phyloP scores from a whole-genome alignment of 2,113 vertebrate species.

The Ictidomys tridecemlineatus region DNA sequence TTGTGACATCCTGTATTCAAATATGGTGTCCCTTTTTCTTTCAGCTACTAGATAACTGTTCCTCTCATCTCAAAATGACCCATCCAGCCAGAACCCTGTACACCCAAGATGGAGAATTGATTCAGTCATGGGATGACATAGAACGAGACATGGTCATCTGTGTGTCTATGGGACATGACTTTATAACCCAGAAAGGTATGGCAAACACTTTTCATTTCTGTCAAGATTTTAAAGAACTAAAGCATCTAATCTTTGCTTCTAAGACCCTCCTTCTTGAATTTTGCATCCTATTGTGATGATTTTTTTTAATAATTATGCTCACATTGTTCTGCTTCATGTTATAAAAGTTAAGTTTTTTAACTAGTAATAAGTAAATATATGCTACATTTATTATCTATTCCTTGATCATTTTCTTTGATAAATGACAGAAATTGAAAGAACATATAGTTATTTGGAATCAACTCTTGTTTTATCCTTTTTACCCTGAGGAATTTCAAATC shows the following conservation, averaged over 20 bases:
- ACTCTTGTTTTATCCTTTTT: background rate
- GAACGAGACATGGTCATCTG: constrained; percentile 75
- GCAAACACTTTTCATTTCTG: constrained; percentile 13
- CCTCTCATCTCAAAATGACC: constrained; percentile 70
- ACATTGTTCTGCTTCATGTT: background rate
- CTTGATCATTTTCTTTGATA: constrained; percentile 45
- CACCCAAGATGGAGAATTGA: constrained; percentile 10
- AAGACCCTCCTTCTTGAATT: background rate
- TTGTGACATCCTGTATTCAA: background rate
- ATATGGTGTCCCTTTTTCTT: background rate
- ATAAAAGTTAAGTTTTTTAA: background rate
- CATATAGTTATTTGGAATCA: constrained; percentile 23
- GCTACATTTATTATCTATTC: background rate
- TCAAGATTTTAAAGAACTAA: constrained; percentile 21
- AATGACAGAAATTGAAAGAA: constrained; percentile 34
- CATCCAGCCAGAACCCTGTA: constrained; percentile 70
- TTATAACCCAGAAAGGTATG: constrained; percentile 79
- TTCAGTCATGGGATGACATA: constrained; percentile 70
- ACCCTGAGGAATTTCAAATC: background rate
- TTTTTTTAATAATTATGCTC: background rate
- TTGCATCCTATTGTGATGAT: background rate
- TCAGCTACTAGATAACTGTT: constrained; percentile 76
- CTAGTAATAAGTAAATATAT: background rate
- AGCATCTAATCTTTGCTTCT: background rate
- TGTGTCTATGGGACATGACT: constrained; percentile 78